A percentile compares a stretch with the other conserved stretches of the same genome.
Conservation (phyloP, 1,140 invertebrate genomes). For the Zaprionus davidi region DNA sequence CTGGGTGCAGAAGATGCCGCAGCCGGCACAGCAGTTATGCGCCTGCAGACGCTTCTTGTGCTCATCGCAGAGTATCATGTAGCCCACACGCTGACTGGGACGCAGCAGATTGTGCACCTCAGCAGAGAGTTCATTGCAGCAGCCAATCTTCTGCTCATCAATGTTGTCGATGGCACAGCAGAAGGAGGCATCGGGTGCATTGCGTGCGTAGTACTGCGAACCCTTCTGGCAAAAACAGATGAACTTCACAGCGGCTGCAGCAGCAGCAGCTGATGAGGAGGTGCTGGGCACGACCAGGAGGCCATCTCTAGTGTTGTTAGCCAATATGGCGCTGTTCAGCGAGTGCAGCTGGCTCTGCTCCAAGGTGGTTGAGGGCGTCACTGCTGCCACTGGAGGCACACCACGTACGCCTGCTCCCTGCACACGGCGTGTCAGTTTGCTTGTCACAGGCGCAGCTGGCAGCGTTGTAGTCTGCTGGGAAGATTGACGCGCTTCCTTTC, state of each 20-base stretch:
- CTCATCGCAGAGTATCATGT: slow-evolving; percentile 92
- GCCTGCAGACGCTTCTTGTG: slow-evolving; percentile 90
- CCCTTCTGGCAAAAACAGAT: slow-evolving; percentile 79
- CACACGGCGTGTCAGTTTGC: slow-evolving; percentile 46
- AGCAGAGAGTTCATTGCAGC: slow-evolving; percentile 88
- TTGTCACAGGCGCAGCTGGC: background rate
- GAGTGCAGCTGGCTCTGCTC: slow-evolving; percentile 10
- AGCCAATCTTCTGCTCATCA: slow-evolving; percentile 91
- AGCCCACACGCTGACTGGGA: slow-evolving; percentile 92
- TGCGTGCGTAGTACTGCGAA: slow-evolving; percentile 80
- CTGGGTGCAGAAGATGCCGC: slow-evolving; percentile 96
- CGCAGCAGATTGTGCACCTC: slow-evolving; percentile 88
- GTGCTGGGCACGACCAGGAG: slow-evolving; percentile 48
- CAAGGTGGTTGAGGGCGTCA: slow-evolving; percentile 3
- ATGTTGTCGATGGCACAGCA: slow-evolving; percentile 91
- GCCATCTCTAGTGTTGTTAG: slow-evolving; percentile 32
- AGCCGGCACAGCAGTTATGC: slow-evolving; percentile 96
- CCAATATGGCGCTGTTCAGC: slow-evolving; percentile 30
- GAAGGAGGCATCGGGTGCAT: slow-evolving; percentile 80
- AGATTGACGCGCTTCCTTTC: slow-evolving; percentile 42
- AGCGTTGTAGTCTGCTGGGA: slow-evolving; percentile 11
- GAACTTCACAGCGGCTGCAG: slow-evolving; percentile 38
- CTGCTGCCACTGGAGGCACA: background rate
- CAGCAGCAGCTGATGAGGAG: slow-evolving; percentile 28
- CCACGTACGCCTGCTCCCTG: slow-evolving; percentile 5